Conservation (phyloP, 1,140 invertebrate species). For the Drosophila nikananu region DNA sequence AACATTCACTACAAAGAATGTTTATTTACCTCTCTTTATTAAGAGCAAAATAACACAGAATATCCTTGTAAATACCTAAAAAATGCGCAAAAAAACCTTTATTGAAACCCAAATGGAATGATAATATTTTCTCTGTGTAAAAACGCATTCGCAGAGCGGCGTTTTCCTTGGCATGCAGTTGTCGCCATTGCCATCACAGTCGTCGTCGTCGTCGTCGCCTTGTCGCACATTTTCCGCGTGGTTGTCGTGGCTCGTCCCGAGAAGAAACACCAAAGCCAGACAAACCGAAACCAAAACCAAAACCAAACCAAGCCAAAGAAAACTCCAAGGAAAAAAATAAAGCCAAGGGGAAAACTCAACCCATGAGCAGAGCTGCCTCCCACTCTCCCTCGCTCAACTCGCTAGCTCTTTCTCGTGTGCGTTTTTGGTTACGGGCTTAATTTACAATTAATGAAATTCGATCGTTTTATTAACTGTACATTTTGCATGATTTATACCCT, state of each 20-base stretch:
- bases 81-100: neutral
- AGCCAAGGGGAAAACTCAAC: conserved; percentile 6
- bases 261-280: conserved; percentile 37
- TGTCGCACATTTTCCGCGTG: conserved; percentile 73
- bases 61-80: neutral
- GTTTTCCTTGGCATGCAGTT: conserved; percentile 70
- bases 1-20: too few relatives aligned
- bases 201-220: conserved; percentile 42
- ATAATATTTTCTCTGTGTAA: neutral
- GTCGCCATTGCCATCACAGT: conserved; percentile 57
- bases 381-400: neutral
- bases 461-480: conserved; percentile 83
- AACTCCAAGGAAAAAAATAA: conserved; percentile 16
- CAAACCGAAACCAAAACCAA: conserved; percentile 16
- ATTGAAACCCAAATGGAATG: neutral
- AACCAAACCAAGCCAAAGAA: conserved; percentile 7
- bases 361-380: conserved; percentile 5
- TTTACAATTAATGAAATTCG: conserved; percentile 84
- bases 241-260: conserved; percentile 67
- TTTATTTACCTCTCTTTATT: neutral
- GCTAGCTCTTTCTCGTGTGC: conserved; percentile 16
- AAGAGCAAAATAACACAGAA: neutral
- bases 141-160: conserved; percentile 33
- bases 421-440: conserved; percentile 66
- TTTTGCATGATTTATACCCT: conserved; percentile 55